Evolutionary conservation across 2,113 vertebrate species (phyloP), one percentile per base, ranked within the genome.

Genomic region (Syrrhaptes paradoxus): DNA sequence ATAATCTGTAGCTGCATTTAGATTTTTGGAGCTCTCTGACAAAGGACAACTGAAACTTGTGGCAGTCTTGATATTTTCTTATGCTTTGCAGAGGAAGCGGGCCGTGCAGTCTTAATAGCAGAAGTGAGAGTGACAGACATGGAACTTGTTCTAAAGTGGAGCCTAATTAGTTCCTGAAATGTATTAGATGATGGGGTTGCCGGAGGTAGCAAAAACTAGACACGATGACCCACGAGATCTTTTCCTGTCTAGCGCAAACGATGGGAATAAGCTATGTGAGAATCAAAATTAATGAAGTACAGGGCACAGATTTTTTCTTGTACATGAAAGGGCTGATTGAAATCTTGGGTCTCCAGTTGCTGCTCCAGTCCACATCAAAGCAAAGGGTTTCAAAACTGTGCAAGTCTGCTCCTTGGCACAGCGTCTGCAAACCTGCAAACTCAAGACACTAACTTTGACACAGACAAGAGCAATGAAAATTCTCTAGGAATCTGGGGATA

Each of bases 161-260:
- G 48, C 45, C 67, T 68, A 65, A 80, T 86, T 76, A 90, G 17
- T 57, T 90, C 90, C 63, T 54, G 63, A 90, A 92, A 79, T 17
- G 49, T 48, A 65, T 61, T 34, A 86, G 75, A 91, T 1, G 0
- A 86, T n/a, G 41, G 26, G 65, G 36, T 68, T 91, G 76, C 55
- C 2, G 0, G 76, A 90, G 59, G 80, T 71, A 73, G 58, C 62
- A 90, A 72, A 87, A 92, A 79, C 86, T 41, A 89, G 87, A 87
- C 51, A 32, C 7, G 31, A 58, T 49, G 54, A 95, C n/a, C 1
- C 21, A 70, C 32, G 52, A 88, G 55, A 75, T 70, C 16, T 52
- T 36, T 54, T 70, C 58, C 63, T 58, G n/a, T 58, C n/a, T 68
- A 52, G 3, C 25, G 59, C 54, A 88, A 90, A 70, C 36, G 72